phyloP scores from a whole-genome alignment of 2,797 vertebrate genomes.

The Eulemur coronatus region DNA sequence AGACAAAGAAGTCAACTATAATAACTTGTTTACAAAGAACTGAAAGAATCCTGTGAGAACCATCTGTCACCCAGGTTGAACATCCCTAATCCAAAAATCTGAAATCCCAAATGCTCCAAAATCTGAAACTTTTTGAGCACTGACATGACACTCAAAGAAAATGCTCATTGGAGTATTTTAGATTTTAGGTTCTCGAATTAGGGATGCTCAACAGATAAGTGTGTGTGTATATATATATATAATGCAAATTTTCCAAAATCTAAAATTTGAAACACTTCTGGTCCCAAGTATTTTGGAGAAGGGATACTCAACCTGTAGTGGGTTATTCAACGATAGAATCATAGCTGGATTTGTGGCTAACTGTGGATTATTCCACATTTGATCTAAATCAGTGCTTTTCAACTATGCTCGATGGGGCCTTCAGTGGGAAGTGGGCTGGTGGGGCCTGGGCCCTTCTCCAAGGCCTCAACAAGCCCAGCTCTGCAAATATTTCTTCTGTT shows the following conservation, averaged over 20 bases:
- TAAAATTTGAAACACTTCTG: not conserved
- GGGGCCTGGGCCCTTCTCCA: not conserved
- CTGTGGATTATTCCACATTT: not conserved
- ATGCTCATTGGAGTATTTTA: not conserved
- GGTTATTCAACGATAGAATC: not conserved
- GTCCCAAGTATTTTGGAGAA: not conserved
- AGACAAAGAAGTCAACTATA: not conserved
- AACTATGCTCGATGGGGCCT: too few species aligned
- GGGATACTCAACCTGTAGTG: not conserved
- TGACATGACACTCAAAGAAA: not conserved
- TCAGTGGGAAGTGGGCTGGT: too few species aligned
- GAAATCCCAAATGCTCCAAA: not conserved
- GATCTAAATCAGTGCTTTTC: not conserved
- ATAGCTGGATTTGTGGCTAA: not conserved
- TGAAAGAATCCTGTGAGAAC: not conserved
- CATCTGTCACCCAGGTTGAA: not conserved
- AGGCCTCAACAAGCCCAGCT: not conserved
- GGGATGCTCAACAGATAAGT: not conserved
- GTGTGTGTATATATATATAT: not conserved
- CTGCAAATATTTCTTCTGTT: not conserved
- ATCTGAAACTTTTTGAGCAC: not conserved
- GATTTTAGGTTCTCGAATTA: not conserved
- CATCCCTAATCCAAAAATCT: not conserved
- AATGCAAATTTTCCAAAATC: not conserved
- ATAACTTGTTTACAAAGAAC: not conserved